phyloP scores from a whole-genome alignment of 2,113 vertebrate species.

The Pionites leucogaster region DNA sequence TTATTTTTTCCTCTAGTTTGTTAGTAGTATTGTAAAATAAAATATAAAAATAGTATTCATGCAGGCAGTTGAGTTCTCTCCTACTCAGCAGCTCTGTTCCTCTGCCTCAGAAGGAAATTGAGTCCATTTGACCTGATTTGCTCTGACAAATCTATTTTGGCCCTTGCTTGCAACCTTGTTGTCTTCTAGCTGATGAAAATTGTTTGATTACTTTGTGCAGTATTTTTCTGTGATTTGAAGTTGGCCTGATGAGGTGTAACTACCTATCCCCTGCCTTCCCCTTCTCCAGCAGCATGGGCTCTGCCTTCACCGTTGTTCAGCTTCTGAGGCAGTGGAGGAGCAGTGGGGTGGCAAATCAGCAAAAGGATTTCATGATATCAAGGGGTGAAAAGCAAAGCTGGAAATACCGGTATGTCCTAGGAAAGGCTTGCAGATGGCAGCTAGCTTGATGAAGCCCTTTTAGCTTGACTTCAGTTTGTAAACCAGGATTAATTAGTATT shows the following conservation, averaged over 20 bases:
- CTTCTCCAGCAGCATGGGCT: neutral
- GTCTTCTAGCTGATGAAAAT: neutral
- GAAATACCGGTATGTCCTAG: fast-evolving
- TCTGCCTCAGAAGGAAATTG: neutral
- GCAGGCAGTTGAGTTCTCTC: neutral
- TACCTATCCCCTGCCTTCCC: neutral
- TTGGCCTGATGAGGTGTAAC: neutral
- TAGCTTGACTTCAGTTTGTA: neutral
- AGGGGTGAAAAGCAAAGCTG: neutral
- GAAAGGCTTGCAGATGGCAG: neutral
- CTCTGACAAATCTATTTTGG: neutral
- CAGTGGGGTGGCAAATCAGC: too few relatives aligned
- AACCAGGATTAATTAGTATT: neutral
- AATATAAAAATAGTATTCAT: neutral
- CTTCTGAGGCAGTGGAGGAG: neutral
- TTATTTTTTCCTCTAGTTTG: neutral
- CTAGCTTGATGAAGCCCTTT: neutral
- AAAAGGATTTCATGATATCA: neutral
- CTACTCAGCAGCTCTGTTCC: neutral
- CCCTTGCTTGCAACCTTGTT: neutral
- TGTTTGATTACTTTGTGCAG: neutral
- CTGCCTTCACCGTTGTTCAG: neutral
- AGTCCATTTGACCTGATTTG: neutral
- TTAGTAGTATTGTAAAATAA: neutral
- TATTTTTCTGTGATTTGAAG: neutral